phyloP scores from a whole-genome alignment of 2,113 vertebrate genomes.

The Melanostigma gelatinosum region DNA sequence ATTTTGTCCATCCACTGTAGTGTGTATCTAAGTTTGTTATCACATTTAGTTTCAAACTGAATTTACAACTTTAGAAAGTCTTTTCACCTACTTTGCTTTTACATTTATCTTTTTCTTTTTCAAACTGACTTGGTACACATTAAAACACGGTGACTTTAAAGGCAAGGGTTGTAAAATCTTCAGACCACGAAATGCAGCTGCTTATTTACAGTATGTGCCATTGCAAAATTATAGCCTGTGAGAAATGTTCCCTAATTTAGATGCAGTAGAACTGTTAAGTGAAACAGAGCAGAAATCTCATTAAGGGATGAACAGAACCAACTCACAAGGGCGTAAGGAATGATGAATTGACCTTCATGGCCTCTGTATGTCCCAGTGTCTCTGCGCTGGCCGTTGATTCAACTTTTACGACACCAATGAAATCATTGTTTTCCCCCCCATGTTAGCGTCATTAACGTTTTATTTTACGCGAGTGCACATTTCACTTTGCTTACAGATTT shows the following conservation, averaged over 20 bases:
- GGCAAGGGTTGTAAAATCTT: neutral
- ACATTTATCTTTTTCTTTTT: neutral
- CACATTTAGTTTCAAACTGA: neutral
- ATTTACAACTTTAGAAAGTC: neutral
- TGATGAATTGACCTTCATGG: conserved; percentile 66
- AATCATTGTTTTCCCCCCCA: conserved; percentile 51
- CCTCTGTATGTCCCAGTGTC: conserved; percentile 24
- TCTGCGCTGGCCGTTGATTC: conserved; percentile 13
- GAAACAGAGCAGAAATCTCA: conserved; percentile 74
- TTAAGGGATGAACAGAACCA: conserved; percentile 56
- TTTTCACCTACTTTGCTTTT: neutral
- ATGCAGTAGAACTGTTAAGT: conserved; percentile 51
- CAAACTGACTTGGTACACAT: neutral
- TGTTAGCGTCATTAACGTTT: conserved; percentile 47
- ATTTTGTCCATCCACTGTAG: neutral
- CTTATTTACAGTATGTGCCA: conserved; percentile 30
- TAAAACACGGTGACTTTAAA: neutral
- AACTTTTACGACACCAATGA: conserved; percentile 58
- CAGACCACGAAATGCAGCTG: neutral
- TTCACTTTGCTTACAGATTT: neutral
- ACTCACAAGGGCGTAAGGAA: conserved; percentile 62
- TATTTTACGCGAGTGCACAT: conserved; percentile 45
- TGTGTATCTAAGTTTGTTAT: neutral
- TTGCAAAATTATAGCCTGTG: conserved; percentile 32
- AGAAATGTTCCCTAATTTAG: conserved; percentile 44